phyloP scores from a whole-genome alignment of 2,797 vertebrate species.

The Neosalanx taihuensis region DNA sequence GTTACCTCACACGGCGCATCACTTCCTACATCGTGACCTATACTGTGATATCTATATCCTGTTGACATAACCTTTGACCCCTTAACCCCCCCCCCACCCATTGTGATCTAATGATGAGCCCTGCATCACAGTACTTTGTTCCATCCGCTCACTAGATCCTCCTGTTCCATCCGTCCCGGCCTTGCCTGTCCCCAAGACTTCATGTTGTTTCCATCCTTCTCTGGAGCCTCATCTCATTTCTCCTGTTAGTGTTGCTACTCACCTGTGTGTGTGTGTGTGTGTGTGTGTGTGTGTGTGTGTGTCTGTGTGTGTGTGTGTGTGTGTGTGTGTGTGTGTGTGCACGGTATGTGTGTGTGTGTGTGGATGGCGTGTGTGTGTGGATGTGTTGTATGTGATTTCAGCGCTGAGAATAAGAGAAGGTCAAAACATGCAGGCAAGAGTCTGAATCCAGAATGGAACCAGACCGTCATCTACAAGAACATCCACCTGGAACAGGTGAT shows the following conservation, averaged over 20 bases:
- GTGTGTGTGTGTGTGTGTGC: not conserved
- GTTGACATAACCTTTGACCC: no score
- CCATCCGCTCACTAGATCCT: constrained; percentile 21
- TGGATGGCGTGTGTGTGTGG: constrained; percentile 20
- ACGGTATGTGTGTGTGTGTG: not conserved
- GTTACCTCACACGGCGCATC: not conserved
- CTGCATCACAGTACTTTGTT: constrained; percentile 27
- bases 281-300: not conserved
- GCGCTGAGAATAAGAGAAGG: constrained; percentile 94
- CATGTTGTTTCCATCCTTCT: not conserved
- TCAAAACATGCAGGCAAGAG: constrained; percentile 93
- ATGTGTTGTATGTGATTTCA: constrained; percentile 50
- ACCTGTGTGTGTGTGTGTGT: not conserved
- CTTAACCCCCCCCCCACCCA: no score
- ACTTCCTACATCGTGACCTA: constrained; percentile 1
- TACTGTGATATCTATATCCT: not conserved
- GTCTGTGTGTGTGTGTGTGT: constrained; percentile 4
- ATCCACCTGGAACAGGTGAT: constrained; percentile 93
- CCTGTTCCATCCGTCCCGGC: constrained; percentile 35
- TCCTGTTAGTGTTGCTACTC: not conserved
- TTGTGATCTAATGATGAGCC: not conserved
- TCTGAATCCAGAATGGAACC: constrained; percentile 98
- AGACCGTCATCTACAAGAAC: constrained; percentile 99
- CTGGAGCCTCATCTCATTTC: not conserved
- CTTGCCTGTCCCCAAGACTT: constrained; percentile 13